Conservation (phyloP, 2,797 vertebrate species). For the Phyllotis vaccarum region DNA sequence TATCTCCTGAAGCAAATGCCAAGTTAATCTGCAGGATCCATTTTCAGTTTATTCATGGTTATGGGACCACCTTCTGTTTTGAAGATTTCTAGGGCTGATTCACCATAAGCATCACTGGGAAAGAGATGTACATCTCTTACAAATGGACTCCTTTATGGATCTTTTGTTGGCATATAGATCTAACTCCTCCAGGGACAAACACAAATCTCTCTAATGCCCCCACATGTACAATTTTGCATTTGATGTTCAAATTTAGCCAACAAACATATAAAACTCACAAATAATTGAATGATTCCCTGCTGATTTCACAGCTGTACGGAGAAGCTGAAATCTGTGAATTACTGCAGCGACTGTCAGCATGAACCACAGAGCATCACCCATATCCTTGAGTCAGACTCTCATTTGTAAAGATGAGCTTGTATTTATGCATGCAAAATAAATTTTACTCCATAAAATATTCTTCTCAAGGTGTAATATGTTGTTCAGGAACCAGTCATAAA, state of each 20-base stretch:
- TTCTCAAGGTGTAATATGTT: conserved; percentile 45
- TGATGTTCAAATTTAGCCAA: conserved; percentile 83
- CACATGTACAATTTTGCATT: conserved; percentile 80
- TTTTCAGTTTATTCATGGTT: conserved; percentile 64
- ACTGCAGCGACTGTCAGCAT: background rate
- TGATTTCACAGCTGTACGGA: conserved; percentile 71
- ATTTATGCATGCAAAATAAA: conserved; percentile 17
- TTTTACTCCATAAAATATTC: conserved; percentile 13
- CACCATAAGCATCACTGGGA: background rate
- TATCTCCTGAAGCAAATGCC: conserved; percentile 51
- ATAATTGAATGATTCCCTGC: conserved; percentile 71
- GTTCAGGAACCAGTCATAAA: conserved; percentile 51
- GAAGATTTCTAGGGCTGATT: background rate
- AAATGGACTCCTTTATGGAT: conserved; percentile 76
- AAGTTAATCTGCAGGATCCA: conserved; percentile 55
- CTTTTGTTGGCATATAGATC: conserved; percentile 77
- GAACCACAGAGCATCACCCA: background rate
- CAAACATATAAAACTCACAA: conserved; percentile 84
- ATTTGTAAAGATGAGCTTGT: conserved; percentile 57
- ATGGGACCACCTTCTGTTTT: conserved; percentile 2
- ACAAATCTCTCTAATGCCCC: conserved; percentile 84
- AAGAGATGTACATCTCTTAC: conserved; percentile 71
- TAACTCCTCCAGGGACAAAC: conserved; percentile 78
- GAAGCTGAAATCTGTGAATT: conserved; percentile 52
- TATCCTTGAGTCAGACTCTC: background rate